Percentiles rank a stretch among this genome's conserved stretches.
Conservation (phyloP, 2,888 invertebrate species). For the Pristionchus exspectatus region DNA sequence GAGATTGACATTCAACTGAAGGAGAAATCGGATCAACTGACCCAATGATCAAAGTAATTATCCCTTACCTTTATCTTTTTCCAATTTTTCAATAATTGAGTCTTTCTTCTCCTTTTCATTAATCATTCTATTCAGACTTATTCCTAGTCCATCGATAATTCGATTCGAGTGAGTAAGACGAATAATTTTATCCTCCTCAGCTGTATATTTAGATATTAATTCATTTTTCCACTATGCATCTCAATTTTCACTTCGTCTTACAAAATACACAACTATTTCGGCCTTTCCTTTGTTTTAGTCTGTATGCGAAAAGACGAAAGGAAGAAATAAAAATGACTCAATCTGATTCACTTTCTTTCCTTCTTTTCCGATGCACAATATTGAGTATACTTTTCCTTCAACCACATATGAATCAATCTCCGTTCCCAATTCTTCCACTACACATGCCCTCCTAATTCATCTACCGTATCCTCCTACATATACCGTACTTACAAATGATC, state of each 20-base stretch:
- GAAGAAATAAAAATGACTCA: background rate
- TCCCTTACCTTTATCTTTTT: conserved; percentile 37
- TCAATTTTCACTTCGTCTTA: background rate
- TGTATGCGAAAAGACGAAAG: background rate
- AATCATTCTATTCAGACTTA: conserved; percentile 21
- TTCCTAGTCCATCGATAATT: conserved; percentile 24
- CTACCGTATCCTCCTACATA: background rate
- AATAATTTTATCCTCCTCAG: conserved; percentile 24
- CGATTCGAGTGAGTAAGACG: background rate
- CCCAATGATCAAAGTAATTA: conserved; percentile 21
- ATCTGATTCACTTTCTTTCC: conserved; percentile 39
- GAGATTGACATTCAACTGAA: conserved; percentile 30
- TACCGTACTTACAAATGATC: conserved; percentile 24
- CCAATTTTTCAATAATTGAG: conserved; percentile 8
- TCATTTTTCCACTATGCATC: background rate
- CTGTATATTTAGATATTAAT: background rate
- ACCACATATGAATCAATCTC: background rate
- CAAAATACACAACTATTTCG: background rate
- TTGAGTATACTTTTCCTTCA: background rate
- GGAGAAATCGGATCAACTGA: background rate
- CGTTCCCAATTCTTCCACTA: background rate
- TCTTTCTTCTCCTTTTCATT: conserved; percentile 24
- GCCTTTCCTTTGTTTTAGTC: background rate
- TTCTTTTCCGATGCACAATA: background rate
- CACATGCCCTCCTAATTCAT: background rate